phyloP scores from a whole-genome alignment of 2,113 vertebrate genomes.

The Hippocampus comes region DNA sequence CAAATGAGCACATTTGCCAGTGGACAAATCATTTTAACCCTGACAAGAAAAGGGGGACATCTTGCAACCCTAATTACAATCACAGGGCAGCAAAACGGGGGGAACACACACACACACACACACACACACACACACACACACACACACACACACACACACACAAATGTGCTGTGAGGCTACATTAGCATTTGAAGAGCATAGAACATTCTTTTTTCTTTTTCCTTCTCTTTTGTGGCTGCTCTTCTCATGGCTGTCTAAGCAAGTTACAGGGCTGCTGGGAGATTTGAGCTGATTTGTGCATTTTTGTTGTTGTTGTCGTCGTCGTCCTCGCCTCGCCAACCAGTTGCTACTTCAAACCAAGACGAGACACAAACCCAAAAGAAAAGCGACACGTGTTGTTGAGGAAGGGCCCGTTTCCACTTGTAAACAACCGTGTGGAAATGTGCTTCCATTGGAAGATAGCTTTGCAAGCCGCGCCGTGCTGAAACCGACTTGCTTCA shows the following conservation, averaged over 20 bases:
- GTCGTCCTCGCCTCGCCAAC: not conserved
- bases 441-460: not conserved
- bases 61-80: slow-evolving; percentile 25
- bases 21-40: slow-evolving; percentile 56
- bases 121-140: no score
- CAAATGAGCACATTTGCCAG: slow-evolving; percentile 44
- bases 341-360: not conserved
- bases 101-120: not conserved
- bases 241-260: slow-evolving; percentile 36
- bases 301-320: not conserved
- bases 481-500: no score
- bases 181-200: slow-evolving; percentile 16
- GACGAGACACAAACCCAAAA: not conserved
- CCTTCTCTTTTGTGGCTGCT: slow-evolving; percentile 14
- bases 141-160: not conserved
- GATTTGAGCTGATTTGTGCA: not conserved
- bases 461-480: no score
- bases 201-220: slow-evolving; percentile 5
- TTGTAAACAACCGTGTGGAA: not conserved
- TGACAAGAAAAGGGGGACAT: slow-evolving; percentile 34
- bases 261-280: slow-evolving; percentile 11
- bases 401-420: not conserved
- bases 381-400: not conserved
- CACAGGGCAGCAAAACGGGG: slow-evolving; percentile 7
- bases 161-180: slow-evolving; percentile 24